phyloP scores from a whole-genome alignment of 2,888 invertebrate genomes.

The Cryptocheilus praepositus region DNA sequence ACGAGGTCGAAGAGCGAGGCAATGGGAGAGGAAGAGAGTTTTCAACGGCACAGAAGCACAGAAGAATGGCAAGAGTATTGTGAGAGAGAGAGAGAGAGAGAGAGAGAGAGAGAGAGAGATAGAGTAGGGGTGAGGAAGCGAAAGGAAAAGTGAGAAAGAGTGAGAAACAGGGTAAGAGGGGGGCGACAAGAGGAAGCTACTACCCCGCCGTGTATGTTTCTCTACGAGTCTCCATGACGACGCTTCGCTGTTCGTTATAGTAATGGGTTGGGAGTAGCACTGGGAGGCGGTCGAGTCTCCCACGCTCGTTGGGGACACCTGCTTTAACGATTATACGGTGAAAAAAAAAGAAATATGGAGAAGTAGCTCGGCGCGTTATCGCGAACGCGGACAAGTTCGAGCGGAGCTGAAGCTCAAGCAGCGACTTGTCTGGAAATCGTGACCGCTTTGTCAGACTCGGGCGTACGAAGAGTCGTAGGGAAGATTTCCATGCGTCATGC shows the following conservation, averaged over 20 bases:
- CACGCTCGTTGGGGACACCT: constrained; percentile 71
- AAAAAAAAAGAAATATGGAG: constrained; percentile 41
- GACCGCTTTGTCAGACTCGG: no score
- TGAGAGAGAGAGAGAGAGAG: no score
- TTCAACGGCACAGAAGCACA: no score
- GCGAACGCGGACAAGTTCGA: constrained; percentile 7
- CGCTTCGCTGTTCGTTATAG: constrained; percentile 63
- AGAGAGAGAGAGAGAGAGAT: constrained; percentile 4
- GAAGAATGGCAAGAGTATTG: no score
- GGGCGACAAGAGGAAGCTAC: constrained; percentile 39
- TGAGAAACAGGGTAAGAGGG: background rate
- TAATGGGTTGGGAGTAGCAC: constrained; percentile 64
- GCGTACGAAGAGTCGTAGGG: no score
- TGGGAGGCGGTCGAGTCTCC: constrained; percentile 67
- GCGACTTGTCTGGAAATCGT: no score
- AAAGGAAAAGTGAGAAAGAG: background rate
- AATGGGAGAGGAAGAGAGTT: no score
- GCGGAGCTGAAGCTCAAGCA: no score
- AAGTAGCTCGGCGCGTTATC: constrained; percentile 36
- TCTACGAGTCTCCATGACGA: constrained; percentile 68
- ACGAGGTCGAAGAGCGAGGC: background rate
- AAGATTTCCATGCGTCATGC: no score
- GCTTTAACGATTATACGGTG: constrained; percentile 65
- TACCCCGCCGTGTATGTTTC: constrained; percentile 68
- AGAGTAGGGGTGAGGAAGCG: no score